Conservation (phyloP, 2,113 vertebrate genomes). For the Todiramphus saurophagus region DNA sequence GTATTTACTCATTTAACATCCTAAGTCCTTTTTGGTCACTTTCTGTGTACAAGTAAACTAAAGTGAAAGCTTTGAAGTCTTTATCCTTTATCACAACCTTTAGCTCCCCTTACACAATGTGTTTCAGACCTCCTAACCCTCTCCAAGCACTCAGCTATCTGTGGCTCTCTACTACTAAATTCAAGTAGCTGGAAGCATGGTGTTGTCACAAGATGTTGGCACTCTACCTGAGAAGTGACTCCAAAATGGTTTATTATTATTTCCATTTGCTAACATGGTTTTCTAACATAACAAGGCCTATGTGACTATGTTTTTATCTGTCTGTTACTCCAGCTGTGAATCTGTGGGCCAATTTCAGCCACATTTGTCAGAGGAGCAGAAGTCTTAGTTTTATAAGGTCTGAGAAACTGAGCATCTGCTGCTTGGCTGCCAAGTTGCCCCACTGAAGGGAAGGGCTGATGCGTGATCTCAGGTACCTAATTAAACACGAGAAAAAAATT, state of each 20-base stretch:
- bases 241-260: background rate
- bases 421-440: background rate
- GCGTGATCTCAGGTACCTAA: background rate
- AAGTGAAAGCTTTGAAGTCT: background rate
- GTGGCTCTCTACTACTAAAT: background rate
- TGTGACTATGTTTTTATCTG: background rate
- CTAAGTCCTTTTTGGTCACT: background rate
- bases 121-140: background rate
- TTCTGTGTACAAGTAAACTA: background rate
- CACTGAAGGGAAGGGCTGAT: background rate
- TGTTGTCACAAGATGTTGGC: background rate
- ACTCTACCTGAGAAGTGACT: background rate
- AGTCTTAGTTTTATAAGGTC: background rate
- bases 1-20: background rate
- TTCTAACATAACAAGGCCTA: background rate
- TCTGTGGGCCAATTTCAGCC: background rate
- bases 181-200: background rate
- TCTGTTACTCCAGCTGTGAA: background rate
- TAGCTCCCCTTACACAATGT: background rate
- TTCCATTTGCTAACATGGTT: background rate
- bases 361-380: background rate
- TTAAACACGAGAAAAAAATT: background rate
- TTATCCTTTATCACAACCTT: background rate
- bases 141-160: background rate
- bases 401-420: background rate